phyloP scores from a whole-genome alignment of 2,888 invertebrate genomes.

The Tinea semifulvella region DNA sequence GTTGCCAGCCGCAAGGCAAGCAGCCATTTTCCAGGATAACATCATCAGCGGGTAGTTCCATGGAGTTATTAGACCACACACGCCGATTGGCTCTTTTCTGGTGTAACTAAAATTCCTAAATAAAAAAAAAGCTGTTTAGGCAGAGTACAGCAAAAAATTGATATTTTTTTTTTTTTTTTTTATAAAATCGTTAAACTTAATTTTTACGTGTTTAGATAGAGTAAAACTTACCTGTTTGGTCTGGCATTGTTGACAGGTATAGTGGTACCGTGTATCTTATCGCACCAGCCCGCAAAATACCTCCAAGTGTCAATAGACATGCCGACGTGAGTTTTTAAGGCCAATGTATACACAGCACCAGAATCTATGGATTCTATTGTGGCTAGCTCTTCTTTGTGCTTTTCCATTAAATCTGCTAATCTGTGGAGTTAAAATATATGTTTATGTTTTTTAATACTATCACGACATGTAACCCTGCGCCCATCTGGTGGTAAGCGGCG shows the following conservation, averaged over 20 bases:
- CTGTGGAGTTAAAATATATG: constrained; percentile 46
- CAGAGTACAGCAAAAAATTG: no score
- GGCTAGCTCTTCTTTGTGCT: constrained; percentile 93
- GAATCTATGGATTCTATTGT: constrained; percentile 94
- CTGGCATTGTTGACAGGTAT: constrained; percentile 93
- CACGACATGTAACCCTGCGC: no score
- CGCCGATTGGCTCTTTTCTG: constrained; percentile 90
- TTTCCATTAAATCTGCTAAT: constrained; percentile 93
- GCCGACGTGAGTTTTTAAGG: constrained; percentile 95
- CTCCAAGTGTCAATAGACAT: constrained; percentile 98
- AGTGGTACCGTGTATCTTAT: constrained; percentile 92
- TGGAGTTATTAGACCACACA: constrained; percentile 92
- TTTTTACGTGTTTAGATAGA: constrained; percentile 66
- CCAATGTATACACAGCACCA: constrained; percentile 96
- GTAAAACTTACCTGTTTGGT: no score
- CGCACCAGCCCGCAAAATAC: constrained; percentile 97
- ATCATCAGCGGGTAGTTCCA: constrained; percentile 99
- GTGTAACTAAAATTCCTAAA: constrained; percentile 87
- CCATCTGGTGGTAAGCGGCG: no score
- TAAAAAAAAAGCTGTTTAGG: no score
- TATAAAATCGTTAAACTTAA: no score
- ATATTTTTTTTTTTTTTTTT: no score
- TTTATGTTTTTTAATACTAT: background rate
- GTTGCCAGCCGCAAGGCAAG: constrained; percentile 95
- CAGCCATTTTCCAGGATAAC: constrained; percentile 99